phyloP scores from a whole-genome alignment of 2,113 vertebrate genomes.

The Epinephelus cyanopodus region DNA sequence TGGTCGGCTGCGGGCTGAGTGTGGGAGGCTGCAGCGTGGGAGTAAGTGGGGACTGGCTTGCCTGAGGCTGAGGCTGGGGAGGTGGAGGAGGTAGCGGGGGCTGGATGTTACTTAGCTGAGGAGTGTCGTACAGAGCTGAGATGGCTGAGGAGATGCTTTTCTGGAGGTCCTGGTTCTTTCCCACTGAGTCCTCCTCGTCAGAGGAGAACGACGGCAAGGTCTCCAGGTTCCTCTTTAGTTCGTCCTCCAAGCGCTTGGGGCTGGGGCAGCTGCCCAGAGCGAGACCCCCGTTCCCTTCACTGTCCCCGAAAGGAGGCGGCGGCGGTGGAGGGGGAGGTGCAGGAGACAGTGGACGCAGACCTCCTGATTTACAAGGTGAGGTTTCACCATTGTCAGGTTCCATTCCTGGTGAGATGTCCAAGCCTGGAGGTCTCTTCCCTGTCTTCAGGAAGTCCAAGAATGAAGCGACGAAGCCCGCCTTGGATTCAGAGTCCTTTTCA shows the following conservation, averaged over 20 bases:
- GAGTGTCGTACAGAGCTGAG: constrained; percentile 92
- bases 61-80: constrained; percentile 72
- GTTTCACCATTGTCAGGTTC: constrained; percentile 77
- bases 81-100: constrained; percentile 61
- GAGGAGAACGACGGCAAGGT: constrained; percentile 94
- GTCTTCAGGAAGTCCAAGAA: constrained; percentile 95
- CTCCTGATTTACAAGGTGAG: constrained; percentile 82
- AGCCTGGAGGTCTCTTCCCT: constrained; percentile 89
- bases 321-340: constrained; percentile 77
- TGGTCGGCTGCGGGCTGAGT: constrained; percentile 75
- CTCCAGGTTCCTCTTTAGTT: constrained; percentile 94
- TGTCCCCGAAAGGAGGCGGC: constrained; percentile 78
- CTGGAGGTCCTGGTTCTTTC: constrained; percentile 95
- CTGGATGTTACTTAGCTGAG: constrained; percentile 84
- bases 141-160: constrained; percentile 96
- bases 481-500: constrained; percentile 92
- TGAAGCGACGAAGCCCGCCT: constrained; percentile 93
- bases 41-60: constrained; percentile 68
- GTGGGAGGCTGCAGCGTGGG: constrained; percentile 73
- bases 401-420: constrained; percentile 84
- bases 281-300: constrained; percentile 87
- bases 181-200: constrained; percentile 93
- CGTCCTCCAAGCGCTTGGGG: constrained; percentile 91
- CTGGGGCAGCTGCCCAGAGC: constrained; percentile 90
- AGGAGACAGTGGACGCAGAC: constrained; percentile 79